Conservation (phyloP, 2,113 vertebrate species). For the Coregonus clupeaformis region DNA sequence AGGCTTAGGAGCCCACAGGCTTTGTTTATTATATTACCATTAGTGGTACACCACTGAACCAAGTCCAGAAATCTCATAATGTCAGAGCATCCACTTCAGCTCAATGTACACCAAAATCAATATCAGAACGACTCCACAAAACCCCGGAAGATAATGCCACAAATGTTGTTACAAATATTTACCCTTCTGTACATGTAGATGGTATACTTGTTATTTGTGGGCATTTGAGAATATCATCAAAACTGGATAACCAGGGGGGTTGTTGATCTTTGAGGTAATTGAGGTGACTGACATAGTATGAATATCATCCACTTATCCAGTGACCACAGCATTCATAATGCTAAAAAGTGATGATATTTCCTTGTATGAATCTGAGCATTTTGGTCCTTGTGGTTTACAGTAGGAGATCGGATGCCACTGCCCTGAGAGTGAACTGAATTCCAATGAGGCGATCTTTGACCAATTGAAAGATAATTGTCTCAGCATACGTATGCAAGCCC, state of each 20-base stretch:
- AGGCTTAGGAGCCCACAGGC: conserved; percentile 16
- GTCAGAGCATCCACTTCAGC: conserved; percentile 7
- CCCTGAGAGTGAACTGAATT: conserved; percentile 38
- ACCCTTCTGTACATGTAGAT: neutral
- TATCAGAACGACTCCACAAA: conserved; percentile 13
- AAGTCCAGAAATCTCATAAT: conserved; percentile 20
- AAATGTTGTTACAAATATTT: neutral
- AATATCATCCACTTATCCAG: too few species aligned
- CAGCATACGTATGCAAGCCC: too few species aligned
- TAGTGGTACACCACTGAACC: conserved; percentile 37
- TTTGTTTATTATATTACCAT: conserved; percentile 53
- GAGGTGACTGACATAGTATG: too few species aligned
- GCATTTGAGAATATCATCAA: too few species aligned
- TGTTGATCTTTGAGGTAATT: too few species aligned
- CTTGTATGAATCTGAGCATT: too few species aligned
- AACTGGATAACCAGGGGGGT: too few species aligned
- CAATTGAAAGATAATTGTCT: too few species aligned
- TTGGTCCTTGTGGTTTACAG: too few species aligned
- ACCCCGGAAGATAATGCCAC: neutral
- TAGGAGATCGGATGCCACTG: neutral
- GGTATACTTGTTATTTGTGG: too few species aligned
- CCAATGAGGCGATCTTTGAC: conserved; percentile 17
- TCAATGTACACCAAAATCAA: conserved; percentile 48
- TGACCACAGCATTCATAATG: too few species aligned
- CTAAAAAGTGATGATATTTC: too few species aligned